phyloP scores from a whole-genome alignment of 1,140 invertebrate genomes.

The Papilio polyxenes region DNA sequence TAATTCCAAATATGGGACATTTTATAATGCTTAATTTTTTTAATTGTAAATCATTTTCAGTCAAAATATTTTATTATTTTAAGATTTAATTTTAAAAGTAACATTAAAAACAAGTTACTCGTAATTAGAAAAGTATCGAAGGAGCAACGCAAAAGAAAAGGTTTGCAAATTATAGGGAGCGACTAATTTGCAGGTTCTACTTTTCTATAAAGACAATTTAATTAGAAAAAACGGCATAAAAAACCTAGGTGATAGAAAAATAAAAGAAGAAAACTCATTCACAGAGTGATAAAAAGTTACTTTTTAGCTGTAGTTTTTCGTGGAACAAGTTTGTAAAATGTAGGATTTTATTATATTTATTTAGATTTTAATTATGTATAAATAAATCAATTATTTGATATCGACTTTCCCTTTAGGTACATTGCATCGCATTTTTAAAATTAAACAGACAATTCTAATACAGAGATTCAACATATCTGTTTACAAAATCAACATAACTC shows the following conservation, averaged over 20 bases:
- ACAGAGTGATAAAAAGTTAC: background rate
- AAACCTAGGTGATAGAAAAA: background rate
- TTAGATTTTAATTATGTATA: too few relatives aligned
- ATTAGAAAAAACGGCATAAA: background rate
- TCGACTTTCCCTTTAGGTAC: too few relatives aligned
- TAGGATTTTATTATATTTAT: background rate
- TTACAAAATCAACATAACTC: too few relatives aligned
- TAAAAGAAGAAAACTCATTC: background rate
- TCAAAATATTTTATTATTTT: background rate
- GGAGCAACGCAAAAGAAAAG: background rate
- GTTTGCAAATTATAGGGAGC: slow-evolving; percentile 1
- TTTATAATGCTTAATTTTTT: too few relatives aligned
- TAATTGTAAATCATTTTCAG: too few relatives aligned
- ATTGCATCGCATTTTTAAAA: too few relatives aligned
- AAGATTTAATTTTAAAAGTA: background rate
- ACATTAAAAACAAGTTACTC: background rate
- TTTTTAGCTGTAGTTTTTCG: background rate
- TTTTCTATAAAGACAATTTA: background rate
- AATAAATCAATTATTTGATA: too few relatives aligned
- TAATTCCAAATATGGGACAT: too few relatives aligned
- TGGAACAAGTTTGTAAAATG: background rate
- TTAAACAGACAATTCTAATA: too few relatives aligned
- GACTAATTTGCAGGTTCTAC: background rate
- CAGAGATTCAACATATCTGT: too few relatives aligned
- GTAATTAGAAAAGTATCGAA: background rate